Evolutionary conservation across 2,113 vertebrate genomes (phyloP), one percentile per base, ranked within the genome.

Genomic region (Picathartes gymnocephalus): DNA sequence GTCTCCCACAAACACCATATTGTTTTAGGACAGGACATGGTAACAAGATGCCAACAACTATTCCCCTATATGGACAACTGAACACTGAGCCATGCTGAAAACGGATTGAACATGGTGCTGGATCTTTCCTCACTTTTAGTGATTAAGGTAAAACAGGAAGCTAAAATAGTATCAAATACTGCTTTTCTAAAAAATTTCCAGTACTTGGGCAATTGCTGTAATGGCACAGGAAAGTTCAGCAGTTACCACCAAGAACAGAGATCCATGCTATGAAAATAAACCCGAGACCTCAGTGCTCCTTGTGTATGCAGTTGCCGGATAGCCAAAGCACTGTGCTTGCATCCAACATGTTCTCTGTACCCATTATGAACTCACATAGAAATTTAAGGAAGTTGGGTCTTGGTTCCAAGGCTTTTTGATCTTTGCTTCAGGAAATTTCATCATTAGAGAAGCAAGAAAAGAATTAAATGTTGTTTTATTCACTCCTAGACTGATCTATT

Each of bases 281-380:
- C 17, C 13, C 1, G 2, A 77, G 71, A 22, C 13, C 33, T 16
- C 47, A 4, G 28, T 16, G 48, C 54, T 70, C 48, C 66, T 25
- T 2, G 0, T 18, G 4, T 2, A 7, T 5, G 9, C 64, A 79
- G 65, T 54, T 44, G 33, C 70, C 0, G 1, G 69, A 20, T 6
- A 65, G 3, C 35, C 65, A 58, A 62, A 56, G 57, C 61, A 42
- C 8, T 3, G 0, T 1, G 8, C 31, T 39, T 31, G 30, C 44
- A 33, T 16, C 44, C 66, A 44, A 3, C 28, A 4, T 13, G 3
- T 17, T 39, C 28, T 16, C 77, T 31, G 47, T 6, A 30, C 18
- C 25, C 53, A 4, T 11, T 44, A 44, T 6, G 13, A 3, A 70
- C 65, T 79, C 57, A 14, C 23, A 33, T 2, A 56, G 13, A 71